Conservation (phyloP, 2,113 vertebrate genomes). For the Cebus imitator region DNA sequence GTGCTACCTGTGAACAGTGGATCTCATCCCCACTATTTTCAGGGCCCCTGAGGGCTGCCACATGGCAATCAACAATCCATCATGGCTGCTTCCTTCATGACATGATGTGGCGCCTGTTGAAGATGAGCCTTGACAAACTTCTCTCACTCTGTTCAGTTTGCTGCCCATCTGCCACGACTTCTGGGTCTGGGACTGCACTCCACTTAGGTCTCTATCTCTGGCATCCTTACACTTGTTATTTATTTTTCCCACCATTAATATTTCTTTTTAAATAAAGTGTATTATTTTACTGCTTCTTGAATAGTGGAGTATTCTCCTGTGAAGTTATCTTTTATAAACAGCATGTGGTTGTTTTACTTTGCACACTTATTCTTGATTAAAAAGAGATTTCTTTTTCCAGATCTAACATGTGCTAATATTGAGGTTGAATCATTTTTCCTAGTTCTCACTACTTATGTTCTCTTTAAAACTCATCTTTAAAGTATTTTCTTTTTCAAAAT, state of each 20-base stretch:
- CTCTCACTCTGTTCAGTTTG: not conserved
- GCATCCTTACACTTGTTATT: not conserved
- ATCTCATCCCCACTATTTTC: not conserved
- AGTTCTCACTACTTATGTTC: not conserved
- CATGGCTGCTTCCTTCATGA: not conserved
- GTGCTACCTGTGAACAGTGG: not conserved
- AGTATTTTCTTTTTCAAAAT: slow-evolving; percentile 25
- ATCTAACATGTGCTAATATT: not conserved
- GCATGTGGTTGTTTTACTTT: not conserved
- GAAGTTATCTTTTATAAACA: not conserved
- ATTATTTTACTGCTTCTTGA: not conserved
- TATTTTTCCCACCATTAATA: not conserved
- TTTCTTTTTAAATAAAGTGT: not conserved
- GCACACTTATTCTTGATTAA: not conserved
- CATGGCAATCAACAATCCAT: not conserved
- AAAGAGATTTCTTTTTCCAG: not conserved
- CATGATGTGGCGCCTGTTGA: not conserved
- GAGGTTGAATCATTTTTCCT: not conserved
- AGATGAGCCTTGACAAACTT: not conserved
- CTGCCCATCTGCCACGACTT: not conserved
- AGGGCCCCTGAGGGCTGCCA: too few relatives aligned
- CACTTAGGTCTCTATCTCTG: not conserved
- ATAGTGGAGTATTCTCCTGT: not conserved
- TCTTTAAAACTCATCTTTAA: not conserved
- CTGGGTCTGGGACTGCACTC: not conserved